Conservation (phyloP, 23 tunicate genomes). For the Clavelina lepadiformis region DNA sequence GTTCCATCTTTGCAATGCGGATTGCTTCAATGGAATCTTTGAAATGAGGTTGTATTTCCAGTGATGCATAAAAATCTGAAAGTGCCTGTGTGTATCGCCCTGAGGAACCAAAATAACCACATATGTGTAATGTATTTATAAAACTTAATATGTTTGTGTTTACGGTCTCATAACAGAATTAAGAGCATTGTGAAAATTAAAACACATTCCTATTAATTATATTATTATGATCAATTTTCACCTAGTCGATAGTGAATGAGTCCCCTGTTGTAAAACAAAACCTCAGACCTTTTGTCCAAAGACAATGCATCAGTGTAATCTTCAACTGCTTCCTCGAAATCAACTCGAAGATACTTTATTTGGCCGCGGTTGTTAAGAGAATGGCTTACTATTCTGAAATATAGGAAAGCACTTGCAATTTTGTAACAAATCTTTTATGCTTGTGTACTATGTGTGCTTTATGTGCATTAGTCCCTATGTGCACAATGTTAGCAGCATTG, state of each 20-base stretch:
- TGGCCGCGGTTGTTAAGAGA: slow-evolving; percentile 66
- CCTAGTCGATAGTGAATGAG: slow-evolving; percentile 67
- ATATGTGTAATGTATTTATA: no score
- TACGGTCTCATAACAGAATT: no score
- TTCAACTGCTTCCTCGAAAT: slow-evolving; percentile 53
- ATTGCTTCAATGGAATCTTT: slow-evolving; percentile 30
- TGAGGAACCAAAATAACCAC: slow-evolving; percentile 4
- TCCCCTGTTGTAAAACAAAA: slow-evolving; percentile 47
- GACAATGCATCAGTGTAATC: slow-evolving; percentile 30
- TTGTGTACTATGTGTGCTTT: no score
- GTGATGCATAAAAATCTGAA: slow-evolving; percentile 33
- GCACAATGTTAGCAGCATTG: no score
- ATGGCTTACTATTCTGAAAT: slow-evolving; percentile 4
- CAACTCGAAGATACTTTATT: slow-evolving; percentile 44
- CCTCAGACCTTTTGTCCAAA: background rate
- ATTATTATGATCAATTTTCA: slow-evolving; percentile 5
- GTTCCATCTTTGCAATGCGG: slow-evolving; percentile 21
- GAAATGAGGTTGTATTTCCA: slow-evolving; percentile 31
- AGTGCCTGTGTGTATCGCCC: slow-evolving; percentile 42
- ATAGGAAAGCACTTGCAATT: background rate
- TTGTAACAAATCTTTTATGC: no score
- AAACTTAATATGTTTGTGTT: no score
- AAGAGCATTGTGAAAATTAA: background rate
- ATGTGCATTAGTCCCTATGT: no score
- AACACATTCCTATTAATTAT: background rate